Evolutionary conservation across 2,888 invertebrate genomes (phyloP), one percentile per base, ranked within the genome.

Genomic region (Limnephilus lunatus): DNA sequence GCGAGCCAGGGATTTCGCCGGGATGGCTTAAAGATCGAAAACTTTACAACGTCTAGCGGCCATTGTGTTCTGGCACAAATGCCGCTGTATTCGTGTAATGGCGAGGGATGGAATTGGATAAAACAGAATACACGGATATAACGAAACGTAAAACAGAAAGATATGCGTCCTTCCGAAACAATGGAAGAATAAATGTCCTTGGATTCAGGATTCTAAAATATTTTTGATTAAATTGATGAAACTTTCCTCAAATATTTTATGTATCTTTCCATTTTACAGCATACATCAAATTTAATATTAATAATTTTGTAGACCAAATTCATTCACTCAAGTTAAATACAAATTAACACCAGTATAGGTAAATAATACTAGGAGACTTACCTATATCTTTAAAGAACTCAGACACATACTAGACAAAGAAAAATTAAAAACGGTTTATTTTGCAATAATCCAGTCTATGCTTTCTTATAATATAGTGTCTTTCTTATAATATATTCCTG

Each of bases 1-100:
- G 82, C 32, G 32, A 82, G 32, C 19, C 30, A 30, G 25, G 82
- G 82, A 82, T 82, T 82, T 82, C 15, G 19, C 5, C 32, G 31
- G 82, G 32, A 82, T 3, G 30, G 82, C 31, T 44, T 53, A 11
- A 48, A n/a, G n/a, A 86, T 48, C 44, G 86, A 86, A 86, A 86
- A 86, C 86, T 85, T 85, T 82, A 82, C 82, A 82, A 25, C 44
- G 86, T 86, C 44, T 86, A 44, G 86, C n/a, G 30, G 15, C 48
- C 44, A 86, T 86, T 86, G 86, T 86, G 30, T 30, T 7, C 12
- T 86, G 44, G 44, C 48, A n/a, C 86, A 86, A 86, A 86, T 44
- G 86, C 86, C 30, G 31, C 48, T 86, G 53, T 86, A 86, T 48
- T n/a, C 48, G 25, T 53, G 30, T 30, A 86, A 86, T 48, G 48